phyloP scores from a whole-genome alignment of 2,888 invertebrate species.

The Argyresthia albistria region DNA sequence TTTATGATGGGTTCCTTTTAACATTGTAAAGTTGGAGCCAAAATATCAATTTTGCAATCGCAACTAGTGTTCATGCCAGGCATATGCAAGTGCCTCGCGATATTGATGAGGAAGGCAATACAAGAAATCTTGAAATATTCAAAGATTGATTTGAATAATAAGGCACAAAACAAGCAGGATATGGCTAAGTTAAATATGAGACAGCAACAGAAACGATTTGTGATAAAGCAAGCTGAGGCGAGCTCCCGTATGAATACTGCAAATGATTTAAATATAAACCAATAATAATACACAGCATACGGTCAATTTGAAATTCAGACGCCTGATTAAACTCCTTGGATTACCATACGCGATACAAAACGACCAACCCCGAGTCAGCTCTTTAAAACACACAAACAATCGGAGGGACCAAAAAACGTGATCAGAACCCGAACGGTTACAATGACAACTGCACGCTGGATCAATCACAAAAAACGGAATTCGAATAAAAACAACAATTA shows the following conservation, averaged over 20 bases:
- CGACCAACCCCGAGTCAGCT: conserved; percentile 37
- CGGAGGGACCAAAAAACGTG: conserved; percentile 50
- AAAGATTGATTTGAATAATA: too few species aligned
- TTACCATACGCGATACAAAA: conserved; percentile 41
- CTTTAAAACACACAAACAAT: conserved; percentile 67
- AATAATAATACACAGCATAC: background rate
- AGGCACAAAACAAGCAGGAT: too few species aligned
- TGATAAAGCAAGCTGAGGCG: too few species aligned
- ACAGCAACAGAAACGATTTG: too few species aligned
- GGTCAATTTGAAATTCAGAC: conserved; percentile 43
- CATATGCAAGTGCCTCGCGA: too few species aligned
- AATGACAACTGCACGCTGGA: conserved; percentile 70
- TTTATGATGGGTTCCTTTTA: too few species aligned
- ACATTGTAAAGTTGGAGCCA: too few species aligned
- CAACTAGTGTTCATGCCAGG: background rate
- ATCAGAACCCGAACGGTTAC: conserved; percentile 63
- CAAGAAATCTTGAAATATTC: too few species aligned
- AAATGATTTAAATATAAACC: background rate
- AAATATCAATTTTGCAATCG: background rate
- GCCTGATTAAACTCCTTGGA: conserved; percentile 50
- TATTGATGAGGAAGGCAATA: too few species aligned
- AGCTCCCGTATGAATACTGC: background rate
- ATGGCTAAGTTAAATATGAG: too few species aligned
- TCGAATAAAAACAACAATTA: conserved; percentile 71
- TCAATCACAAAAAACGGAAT: conserved; percentile 71